Percentiles rank a stretch among this genome's conserved stretches.
phyloP scores from a whole-genome alignment of 1,140 invertebrate genomes.

The Delia radicum region DNA sequence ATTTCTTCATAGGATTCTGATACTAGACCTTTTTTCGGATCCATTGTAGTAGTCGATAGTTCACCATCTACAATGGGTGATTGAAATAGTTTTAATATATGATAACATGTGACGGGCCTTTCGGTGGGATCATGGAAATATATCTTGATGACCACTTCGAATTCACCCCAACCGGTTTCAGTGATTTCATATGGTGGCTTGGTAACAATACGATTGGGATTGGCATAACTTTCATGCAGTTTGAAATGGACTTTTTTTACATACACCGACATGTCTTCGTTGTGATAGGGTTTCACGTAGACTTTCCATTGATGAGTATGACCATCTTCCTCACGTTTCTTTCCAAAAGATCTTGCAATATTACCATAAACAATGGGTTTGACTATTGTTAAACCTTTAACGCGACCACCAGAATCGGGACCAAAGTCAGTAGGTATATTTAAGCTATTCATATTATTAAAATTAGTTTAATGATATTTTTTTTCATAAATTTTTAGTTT shows the following conservation, averaged over 20 bases:
- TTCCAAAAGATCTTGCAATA: slow-evolving; percentile 91
- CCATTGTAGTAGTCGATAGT: slow-evolving; percentile 61
- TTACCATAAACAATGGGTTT: slow-evolving; percentile 99
- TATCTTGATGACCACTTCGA: slow-evolving; percentile 98
- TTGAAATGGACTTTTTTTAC: slow-evolving; percentile 98
- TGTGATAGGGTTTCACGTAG: slow-evolving; percentile 91
- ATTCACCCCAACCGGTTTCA: slow-evolving; percentile 99
- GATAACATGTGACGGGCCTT: slow-evolving; percentile 91
- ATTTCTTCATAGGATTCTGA: slow-evolving; percentile 97
- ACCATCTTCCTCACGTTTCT: slow-evolving; percentile 97
- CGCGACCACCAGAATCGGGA: slow-evolving; percentile 76
- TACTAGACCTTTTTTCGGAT: slow-evolving; percentile 80
- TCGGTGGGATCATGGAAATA: slow-evolving; percentile 98
- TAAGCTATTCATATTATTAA: slow-evolving; percentile 47
- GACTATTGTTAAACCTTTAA: slow-evolving; percentile 86
- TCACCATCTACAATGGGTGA: slow-evolving; percentile 62
- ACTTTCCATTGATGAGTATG: slow-evolving; percentile 99
- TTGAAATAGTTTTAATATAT: slow-evolving; percentile 94
- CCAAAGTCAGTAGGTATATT: slow-evolving; percentile 74
- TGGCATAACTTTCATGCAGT: slow-evolving; percentile 95
- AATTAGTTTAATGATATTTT: no score
- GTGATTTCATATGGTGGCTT: slow-evolving; percentile 96
- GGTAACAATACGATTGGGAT: slow-evolving; percentile 87
- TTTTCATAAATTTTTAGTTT: no score
- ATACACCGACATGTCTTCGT: slow-evolving; percentile 93